Base-by-base conservation (phyloP, 2,797 vertebrate species). In the Lagodon rhomboides region DNA sequence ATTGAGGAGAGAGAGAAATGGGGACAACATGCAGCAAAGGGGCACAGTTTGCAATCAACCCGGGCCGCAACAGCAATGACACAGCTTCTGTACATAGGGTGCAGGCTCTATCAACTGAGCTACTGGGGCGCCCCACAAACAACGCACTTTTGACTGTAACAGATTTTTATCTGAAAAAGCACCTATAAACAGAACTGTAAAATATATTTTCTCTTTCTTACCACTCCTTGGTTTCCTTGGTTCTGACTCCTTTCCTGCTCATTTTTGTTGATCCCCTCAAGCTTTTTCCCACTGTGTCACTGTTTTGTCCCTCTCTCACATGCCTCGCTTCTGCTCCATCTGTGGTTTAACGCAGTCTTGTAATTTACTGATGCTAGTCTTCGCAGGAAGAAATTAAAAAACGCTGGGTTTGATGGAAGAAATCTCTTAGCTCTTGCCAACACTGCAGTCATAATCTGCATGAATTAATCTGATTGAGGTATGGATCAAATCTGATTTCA, bases 191-290 rank as follows among this genome's bases (percentile, higher is more conserved):
- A 62, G 55, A 34, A 63, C 18, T 56, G 2, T 46, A 23, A 34
- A 17, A 8, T 22, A 12, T 18, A 3, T 23, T 13, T 22, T 49
- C 3, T 27, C 17, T 62, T 55, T 44, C 17, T 62, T 12, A 80
- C 4, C 13, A 20, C 17, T 2, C 0, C 4, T 3, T 0, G 20
- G 0, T 18, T 43, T 66, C 12, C 25, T 18, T 46, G 1, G 20
- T 25, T 38, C 5, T 5, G 38, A 17, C 27, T 61, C 8, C 13
- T 38, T 38, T 59, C n/a, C 11, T 18, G 13, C 5, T 41, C 4
- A 13, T 46, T 44, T 12, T n/a, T 59, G n/a, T 34, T 11, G n/a
- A 11, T 30, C 23, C 46, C 16, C 7, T 16, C 10, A 25, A n/a
- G 11, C 1, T 25, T 18, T 63, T 50, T n/a, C 17, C 8, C 23